Evolutionary conservation across 1,140 invertebrate genomes (phyloP), one percentile per base, ranked within the genome.

Genomic region (Limonius californicus): DNA sequence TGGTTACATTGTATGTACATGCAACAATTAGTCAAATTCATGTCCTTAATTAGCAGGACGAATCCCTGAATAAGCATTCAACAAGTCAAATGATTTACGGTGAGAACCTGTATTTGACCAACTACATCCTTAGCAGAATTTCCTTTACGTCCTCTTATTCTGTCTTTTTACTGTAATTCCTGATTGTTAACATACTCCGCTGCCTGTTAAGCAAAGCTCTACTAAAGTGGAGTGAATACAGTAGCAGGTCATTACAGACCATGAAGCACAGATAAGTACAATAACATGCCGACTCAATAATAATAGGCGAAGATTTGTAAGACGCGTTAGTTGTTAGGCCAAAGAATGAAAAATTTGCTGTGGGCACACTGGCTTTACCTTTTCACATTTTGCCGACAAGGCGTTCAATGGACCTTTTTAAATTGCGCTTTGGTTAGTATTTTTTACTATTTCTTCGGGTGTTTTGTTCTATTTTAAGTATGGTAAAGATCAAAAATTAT

Each of bases 241-340:
- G 67, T 68, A 68, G 67, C 67, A 57, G 61, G 61, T 64, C 59
- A 68, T 68, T 66, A 64, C 67, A 59, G 60, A 61, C 63, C 64
- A 66, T 68, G 58, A 61, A 58, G 58, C 61, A 66, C 19, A 62
- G 43, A 42, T 69, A 66, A 69, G 59, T 64, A 69, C 67, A 67
- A 69, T 67, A 59, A 64, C 50, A 61, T 32, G 39, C 67, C 64
- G 65, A 59, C 62, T 67, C 53, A 67, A 69, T 64, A 59, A n/a
- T n/a, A n/a, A n/a, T n/a, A n/a, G n/a, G 67, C 20, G 2, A 30
- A 66, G 59, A 67, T 69, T 64, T 69, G 67, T 62, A 66, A 67
- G 65, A 64, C 62, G 66, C 58, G 65, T 67, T 69, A 67, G 64
- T 64, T 64, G 66, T 66, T 67, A 65, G 14, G 32, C 12, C 19